Percentiles rank a stretch among this genome's conserved stretches.
These are phyloP conservation scores for Melanotaenia trifasciata DNA, from an alignment of 2,797 vertebrate species.

Conservation along the genomic window DNA sequence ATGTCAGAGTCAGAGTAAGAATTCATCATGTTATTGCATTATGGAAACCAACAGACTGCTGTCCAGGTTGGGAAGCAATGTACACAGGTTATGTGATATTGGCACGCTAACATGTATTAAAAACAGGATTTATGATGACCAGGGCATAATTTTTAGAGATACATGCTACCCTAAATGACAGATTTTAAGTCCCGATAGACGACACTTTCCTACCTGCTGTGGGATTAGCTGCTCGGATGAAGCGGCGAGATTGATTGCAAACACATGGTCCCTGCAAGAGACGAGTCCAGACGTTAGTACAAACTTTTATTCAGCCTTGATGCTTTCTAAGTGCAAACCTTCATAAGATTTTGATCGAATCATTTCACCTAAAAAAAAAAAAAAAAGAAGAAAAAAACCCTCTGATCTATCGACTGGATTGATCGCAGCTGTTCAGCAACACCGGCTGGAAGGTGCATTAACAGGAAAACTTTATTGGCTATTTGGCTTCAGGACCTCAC, in stretches of 20 bases:
- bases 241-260: conserved; percentile 88
- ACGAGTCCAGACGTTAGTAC: conserved; percentile 12
- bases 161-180: neutral
- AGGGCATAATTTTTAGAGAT: neutral
- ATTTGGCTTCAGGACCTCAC: conserved; percentile 35
- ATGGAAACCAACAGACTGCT: neutral
- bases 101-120: neutral
- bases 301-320: neutral
- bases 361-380: conserved; percentile 2
- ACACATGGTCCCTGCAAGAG: conserved; percentile 91
- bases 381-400: conserved; percentile 7
- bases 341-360: conserved; percentile 7
- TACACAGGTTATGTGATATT: neutral
- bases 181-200: neutral
- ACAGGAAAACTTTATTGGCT: conserved; percentile 22
- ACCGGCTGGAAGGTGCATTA: conserved; percentile 29
- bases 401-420: conserved; percentile 2
- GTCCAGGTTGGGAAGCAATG: neutral
- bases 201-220: conserved; percentile 83
- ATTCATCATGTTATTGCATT: neutral
- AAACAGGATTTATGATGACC: neutral
- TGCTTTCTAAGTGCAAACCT: conserved; percentile 18
- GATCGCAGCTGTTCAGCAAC: conserved; percentile 31
- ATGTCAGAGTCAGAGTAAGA: conserved; percentile 23
- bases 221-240: conserved; percentile 87